phyloP scores from a whole-genome alignment of 2,888 invertebrate species.

The Apamea crenata region DNA sequence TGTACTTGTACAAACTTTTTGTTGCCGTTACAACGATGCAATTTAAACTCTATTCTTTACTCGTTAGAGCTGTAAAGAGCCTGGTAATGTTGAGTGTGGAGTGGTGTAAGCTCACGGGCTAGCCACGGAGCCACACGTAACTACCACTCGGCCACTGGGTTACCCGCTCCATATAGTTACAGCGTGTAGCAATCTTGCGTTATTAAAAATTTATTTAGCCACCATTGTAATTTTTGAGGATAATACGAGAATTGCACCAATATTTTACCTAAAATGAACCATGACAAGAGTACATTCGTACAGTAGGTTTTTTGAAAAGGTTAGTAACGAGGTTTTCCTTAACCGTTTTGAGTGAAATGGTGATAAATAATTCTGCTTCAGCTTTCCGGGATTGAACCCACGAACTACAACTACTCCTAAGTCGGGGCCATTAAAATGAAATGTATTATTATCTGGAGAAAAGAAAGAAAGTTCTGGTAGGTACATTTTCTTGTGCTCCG shows the following conservation, averaged over 20 bases:
- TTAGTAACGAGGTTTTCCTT: neutral
- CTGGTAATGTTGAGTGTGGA: slow-evolving; percentile 24
- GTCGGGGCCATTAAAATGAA: neutral
- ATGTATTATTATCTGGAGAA: neutral
- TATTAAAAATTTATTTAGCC: slow-evolving; percentile 56
- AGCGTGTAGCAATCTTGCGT: slow-evolving; percentile 64
- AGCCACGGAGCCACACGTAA: slow-evolving; percentile 61
- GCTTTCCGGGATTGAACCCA: too few species aligned
- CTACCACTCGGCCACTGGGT: slow-evolving; percentile 76
- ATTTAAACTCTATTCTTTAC: slow-evolving; percentile 68
- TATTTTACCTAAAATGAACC: neutral
- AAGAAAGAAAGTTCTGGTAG: neutral
- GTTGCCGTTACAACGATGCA: slow-evolving; percentile 72
- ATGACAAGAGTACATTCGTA: neutral
- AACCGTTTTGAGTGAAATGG: neutral
- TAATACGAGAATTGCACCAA: slow-evolving; percentile 37
- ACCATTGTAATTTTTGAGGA: slow-evolving; percentile 61
- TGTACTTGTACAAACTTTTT: slow-evolving; percentile 74
- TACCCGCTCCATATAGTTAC: slow-evolving; percentile 71
- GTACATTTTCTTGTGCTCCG: neutral
- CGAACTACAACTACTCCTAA: neutral
- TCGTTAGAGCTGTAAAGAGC: slow-evolving; percentile 44
- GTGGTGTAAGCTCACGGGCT: slow-evolving; percentile 49
- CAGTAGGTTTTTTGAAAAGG: neutral
- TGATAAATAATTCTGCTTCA: neutral